Conservation (phyloP, 1,140 invertebrate genomes). For the Drosophila yakuba region DNA sequence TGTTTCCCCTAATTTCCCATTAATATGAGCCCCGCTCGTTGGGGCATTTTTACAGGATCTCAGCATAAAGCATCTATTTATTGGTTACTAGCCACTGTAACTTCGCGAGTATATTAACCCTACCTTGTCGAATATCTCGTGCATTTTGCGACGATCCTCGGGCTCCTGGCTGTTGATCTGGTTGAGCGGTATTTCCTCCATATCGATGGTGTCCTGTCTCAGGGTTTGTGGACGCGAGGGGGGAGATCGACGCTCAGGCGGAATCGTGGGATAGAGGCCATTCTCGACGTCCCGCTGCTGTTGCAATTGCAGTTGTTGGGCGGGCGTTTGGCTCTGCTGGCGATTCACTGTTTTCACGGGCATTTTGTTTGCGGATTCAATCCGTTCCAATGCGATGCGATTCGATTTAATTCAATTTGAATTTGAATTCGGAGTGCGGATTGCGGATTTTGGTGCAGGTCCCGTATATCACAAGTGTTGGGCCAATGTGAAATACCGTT, state of each 20-base stretch:
- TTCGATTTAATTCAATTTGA: not conserved
- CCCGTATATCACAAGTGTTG: too few species aligned
- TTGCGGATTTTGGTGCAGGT: not conserved
- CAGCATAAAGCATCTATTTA: not conserved
- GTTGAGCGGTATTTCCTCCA: constrained; percentile 80
- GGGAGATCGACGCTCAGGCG: constrained; percentile 59
- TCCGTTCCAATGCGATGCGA: not conserved
- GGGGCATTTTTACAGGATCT: not conserved
- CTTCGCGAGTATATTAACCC: too few species aligned
- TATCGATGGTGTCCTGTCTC: constrained; percentile 78
- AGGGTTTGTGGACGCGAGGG: constrained; percentile 58
- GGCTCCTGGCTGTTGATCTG: constrained; percentile 58
- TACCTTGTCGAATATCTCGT: constrained; percentile 76
- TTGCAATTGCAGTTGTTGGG: constrained; percentile 68
- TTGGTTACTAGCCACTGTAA: too few species aligned
- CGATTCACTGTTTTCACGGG: constrained; percentile 63
- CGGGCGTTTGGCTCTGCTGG: constrained; percentile 71
- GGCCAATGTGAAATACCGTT: constrained; percentile 6
- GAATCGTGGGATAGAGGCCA: constrained; percentile 75
- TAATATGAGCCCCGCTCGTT: not conserved
- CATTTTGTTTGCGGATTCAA: constrained; percentile 28
- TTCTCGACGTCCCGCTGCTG: constrained; percentile 76
- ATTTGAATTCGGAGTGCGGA: not conserved
- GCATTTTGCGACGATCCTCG: constrained; percentile 69
- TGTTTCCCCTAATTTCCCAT: not conserved